Conservation (phyloP, 2,113 vertebrate genomes). For the Ancistrus triradiatus region DNA sequence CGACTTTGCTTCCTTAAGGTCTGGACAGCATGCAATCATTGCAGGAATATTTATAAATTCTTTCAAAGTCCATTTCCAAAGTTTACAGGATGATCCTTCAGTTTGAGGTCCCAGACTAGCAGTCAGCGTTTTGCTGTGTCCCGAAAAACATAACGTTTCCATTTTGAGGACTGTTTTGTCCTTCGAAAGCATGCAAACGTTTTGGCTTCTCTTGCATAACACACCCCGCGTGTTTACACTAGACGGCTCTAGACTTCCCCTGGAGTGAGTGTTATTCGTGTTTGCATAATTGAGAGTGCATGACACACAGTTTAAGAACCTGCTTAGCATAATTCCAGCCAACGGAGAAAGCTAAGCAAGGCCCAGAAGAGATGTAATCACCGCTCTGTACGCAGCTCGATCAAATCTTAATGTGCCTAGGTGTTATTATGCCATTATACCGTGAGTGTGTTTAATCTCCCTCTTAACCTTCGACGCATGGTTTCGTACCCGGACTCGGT, state of each 20-base stretch:
- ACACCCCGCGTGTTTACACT: not conserved
- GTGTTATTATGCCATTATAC: not conserved
- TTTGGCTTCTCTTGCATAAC: not conserved
- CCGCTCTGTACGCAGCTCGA: not conserved
- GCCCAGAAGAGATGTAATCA: slow-evolving; percentile 15
- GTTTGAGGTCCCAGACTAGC: too few species aligned
- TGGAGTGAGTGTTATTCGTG: slow-evolving; percentile 6
- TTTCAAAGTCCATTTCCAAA: too few species aligned
- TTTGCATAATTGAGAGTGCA: slow-evolving; percentile 17
- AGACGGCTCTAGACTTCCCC: slow-evolving; percentile 1
- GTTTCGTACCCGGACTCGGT: slow-evolving; percentile 10
- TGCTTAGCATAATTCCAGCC: slow-evolving; percentile 15
- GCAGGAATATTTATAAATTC: too few species aligned
- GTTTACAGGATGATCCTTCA: too few species aligned
- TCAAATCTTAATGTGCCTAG: slow-evolving; percentile 15
- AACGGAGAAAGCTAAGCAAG: not conserved
- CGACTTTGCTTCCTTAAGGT: too few species aligned
- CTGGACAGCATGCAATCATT: too few species aligned
- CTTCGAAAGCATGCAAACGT: too few species aligned
- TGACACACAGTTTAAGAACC: slow-evolving; percentile 8
- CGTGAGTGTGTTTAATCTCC: slow-evolving; percentile 2
- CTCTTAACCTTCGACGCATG: slow-evolving; percentile 11
- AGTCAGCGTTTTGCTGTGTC: too few species aligned
- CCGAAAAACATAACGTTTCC: too few species aligned
- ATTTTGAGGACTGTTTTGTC: too few species aligned